Evolutionary conservation across 2,113 vertebrate genomes (phyloP).

Genomic region (Brachyhypopomus occidentalis): DNA sequence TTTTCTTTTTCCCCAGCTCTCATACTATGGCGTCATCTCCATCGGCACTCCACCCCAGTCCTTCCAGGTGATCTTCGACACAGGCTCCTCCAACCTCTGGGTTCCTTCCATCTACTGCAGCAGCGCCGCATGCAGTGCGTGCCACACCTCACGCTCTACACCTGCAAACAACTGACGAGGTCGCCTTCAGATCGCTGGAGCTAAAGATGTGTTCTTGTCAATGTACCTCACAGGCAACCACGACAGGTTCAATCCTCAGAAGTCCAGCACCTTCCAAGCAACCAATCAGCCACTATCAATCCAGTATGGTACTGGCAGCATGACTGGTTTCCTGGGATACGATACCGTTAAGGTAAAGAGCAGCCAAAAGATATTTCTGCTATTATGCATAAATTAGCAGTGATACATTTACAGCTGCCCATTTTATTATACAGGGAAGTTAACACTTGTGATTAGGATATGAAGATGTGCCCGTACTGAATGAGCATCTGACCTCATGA

Average conservation of each 20-base stretch:
- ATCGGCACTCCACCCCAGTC: constrained; percentile 66
- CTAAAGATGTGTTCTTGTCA: neutral
- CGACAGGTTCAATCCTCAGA: constrained; percentile 50
- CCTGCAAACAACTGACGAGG: neutral
- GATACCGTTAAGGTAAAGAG: constrained; percentile 61
- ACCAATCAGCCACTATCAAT: constrained; percentile 42
- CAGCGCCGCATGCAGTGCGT: constrained; percentile 63
- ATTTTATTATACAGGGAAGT: neutral
- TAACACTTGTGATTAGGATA: neutral
- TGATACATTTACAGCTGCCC: neutral
- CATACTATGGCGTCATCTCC: constrained; percentile 65
- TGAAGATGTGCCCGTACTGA: neutral
- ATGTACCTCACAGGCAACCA: constrained; percentile 57
- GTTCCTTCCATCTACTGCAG: constrained; percentile 66
- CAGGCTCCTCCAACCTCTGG: constrained; percentile 66
- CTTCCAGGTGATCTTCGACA: constrained; percentile 66
- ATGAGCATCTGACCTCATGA: neutral
- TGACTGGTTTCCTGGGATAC: constrained; percentile 62
- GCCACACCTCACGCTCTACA: neutral
- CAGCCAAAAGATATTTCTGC: neutral
- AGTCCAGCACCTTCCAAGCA: constrained; percentile 58
- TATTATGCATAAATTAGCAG: no score
- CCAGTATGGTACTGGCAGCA: constrained; percentile 58
- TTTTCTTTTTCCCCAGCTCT: constrained; percentile 47
- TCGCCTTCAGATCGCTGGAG: neutral